These are phyloP conservation scores for Drosophila stalkeri DNA, from an alignment of 2,888 invertebrate species.

Conservation along the genomic window DNA sequence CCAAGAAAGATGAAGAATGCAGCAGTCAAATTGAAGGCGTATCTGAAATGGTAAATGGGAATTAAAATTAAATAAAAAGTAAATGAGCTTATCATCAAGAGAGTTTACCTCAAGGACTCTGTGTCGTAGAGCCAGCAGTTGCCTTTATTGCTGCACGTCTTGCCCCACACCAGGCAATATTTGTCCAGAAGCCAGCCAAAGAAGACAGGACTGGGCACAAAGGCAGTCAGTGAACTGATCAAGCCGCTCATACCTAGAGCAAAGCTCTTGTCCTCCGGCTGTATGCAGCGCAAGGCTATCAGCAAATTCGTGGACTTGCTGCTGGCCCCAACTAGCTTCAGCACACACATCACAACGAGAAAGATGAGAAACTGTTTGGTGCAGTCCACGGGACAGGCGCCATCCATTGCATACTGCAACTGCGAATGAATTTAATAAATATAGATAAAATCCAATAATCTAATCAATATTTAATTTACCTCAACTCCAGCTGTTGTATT, in stretches of 20 bases:
- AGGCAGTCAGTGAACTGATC: conserved; percentile 88
- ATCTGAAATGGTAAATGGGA: conserved; percentile 70
- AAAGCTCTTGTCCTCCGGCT: conserved; percentile 89
- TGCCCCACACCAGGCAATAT: conserved; percentile 91
- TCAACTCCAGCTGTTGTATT: conserved; percentile 9
- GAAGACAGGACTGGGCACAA: conserved; percentile 90
- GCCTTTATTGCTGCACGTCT: conserved; percentile 88
- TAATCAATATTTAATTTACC: conserved; percentile 18
- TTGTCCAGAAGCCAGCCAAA: conserved; percentile 89
- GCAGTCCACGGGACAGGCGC: conserved; percentile 87
- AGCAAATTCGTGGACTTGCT: conserved; percentile 87
- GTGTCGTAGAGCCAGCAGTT: conserved; percentile 91
- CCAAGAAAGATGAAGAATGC: conserved; percentile 88
- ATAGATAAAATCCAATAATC: neutral
- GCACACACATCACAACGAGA: conserved; percentile 86
- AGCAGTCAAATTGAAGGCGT: conserved; percentile 88
- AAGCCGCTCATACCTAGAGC: conserved; percentile 89
- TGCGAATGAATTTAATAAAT: conserved; percentile 18
- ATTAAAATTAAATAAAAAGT: too few relatives aligned
- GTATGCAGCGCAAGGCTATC: conserved; percentile 88
- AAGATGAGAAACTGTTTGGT: conserved; percentile 86
- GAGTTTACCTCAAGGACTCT: conserved; percentile 85
- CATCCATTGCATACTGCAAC: conserved; percentile 70
- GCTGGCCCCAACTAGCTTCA: conserved; percentile 87
- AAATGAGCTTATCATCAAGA: neutral